Conservation (phyloP, 2,888 invertebrate genomes). For the Pterobdella sp. region DNA sequence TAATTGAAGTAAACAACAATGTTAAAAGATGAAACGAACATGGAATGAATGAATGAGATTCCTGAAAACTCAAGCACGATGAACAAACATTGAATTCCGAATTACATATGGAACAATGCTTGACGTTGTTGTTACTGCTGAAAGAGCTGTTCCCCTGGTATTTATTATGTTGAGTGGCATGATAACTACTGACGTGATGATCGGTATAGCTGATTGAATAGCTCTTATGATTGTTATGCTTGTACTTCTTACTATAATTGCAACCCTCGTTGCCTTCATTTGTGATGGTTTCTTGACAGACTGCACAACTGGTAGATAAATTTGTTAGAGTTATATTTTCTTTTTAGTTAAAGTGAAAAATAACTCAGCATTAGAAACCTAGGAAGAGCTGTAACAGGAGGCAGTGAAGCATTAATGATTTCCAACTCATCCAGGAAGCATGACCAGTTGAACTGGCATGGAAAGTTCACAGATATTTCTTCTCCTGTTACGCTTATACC, state of each 20-base stretch:
- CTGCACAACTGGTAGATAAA: background rate
- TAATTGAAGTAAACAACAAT: too few relatives aligned
- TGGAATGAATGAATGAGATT: background rate
- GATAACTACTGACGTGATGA: background rate
- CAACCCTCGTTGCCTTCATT: background rate
- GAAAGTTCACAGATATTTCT: background rate
- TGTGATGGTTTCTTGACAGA: background rate
- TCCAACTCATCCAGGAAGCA: constrained; percentile 3
- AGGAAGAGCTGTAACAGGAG: background rate
- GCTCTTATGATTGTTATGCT: background rate
- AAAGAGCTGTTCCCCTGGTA: background rate
- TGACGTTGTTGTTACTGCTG: constrained; percentile 2
- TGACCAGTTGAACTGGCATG: constrained; percentile 8
- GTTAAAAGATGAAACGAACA: too few relatives aligned
- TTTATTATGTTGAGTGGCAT: background rate
- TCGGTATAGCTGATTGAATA: background rate
- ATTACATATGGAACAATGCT: constrained; percentile 8
- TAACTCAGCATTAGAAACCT: background rate
- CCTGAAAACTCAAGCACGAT: background rate
- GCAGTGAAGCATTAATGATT: background rate
- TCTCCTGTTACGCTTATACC: background rate
- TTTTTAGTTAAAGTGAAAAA: background rate
- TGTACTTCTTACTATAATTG: background rate
- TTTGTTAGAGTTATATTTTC: background rate
- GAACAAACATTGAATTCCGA: constrained; percentile 9